phyloP scores from a whole-genome alignment of 2,888 invertebrate genomes.

The Spatulosminthurus flaviceps region DNA sequence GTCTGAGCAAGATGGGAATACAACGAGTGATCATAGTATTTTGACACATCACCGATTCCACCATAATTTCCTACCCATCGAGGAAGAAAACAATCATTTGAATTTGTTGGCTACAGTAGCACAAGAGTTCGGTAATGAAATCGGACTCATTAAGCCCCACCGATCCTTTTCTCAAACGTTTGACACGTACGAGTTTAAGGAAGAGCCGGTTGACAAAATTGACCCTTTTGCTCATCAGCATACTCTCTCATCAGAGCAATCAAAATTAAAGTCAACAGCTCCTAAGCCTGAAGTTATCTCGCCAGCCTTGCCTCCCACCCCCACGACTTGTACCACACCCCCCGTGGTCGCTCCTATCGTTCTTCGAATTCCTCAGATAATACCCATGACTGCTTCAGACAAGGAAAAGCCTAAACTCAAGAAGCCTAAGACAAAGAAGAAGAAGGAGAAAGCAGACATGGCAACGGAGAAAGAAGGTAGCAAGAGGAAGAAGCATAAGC shows the following conservation, averaged over 20 bases:
- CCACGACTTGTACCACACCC: background rate
- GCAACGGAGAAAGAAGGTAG: background rate
- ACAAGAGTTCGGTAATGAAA: conserved; percentile 60
- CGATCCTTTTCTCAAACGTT: background rate
- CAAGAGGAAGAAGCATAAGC: background rate
- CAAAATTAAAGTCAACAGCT: background rate
- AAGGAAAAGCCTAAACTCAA: conserved; percentile 35
- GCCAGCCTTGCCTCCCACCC: background rate
- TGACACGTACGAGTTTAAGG: conserved; percentile 38
- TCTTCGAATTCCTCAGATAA: conserved; percentile 57
- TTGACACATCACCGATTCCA: conserved; percentile 26
- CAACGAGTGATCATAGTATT: conserved; percentile 14
- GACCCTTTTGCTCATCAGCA: conserved; percentile 27
- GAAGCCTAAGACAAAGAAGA: conserved; percentile 1
- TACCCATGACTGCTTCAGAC: conserved; percentile 34
- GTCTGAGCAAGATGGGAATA: conserved; percentile 26
- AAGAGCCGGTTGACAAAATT: conserved; percentile 28
- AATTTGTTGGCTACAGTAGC: conserved; percentile 62
- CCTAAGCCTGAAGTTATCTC: background rate
- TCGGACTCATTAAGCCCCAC: conserved; percentile 35
- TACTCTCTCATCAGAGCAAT: background rate
- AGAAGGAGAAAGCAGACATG: background rate
- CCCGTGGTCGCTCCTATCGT: conserved; percentile 40
- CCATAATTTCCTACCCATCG: conserved; percentile 31
- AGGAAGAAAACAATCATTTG: conserved; percentile 56